Conservation (phyloP, 2,113 vertebrate genomes). For the Gorsachius goisagi region DNA sequence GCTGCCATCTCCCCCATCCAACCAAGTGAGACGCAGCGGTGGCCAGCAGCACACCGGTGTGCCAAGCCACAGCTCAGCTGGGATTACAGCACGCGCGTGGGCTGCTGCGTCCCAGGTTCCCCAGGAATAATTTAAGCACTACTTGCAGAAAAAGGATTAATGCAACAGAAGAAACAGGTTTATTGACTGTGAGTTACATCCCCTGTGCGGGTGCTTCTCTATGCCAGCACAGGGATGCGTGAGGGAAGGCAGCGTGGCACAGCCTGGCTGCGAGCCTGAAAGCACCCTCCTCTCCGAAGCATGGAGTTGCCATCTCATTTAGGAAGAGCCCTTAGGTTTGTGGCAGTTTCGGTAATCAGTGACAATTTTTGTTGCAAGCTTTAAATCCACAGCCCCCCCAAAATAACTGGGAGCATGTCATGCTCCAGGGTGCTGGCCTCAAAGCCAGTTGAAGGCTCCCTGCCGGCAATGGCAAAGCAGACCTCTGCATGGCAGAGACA, state of each 20-base stretch:
- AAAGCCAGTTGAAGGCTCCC: fast-evolving
- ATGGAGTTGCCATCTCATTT: fast-evolving
- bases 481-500: background rate
- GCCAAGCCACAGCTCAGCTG: background rate
- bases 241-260: background rate
- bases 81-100: background rate
- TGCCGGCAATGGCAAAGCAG: background rate
- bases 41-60: fast-evolving
- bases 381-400: background rate
- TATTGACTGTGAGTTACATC: background rate
- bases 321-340: background rate
- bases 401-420: background rate
- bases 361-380: background rate
- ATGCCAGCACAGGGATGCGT: fast-evolving
- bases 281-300: background rate
- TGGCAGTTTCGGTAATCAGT: background rate
- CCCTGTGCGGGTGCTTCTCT: background rate
- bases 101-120: background rate
- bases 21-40: fast-evolving
- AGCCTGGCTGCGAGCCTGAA: fast-evolving
- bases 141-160: background rate
- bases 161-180: background rate
- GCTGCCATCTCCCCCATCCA: background rate
- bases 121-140: background rate
- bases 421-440: fast-evolving